Evolutionary conservation across 2,113 vertebrate species (phyloP), one percentile per base, ranked within the genome.

Genomic region (Pangasianodon gigas): DNA sequence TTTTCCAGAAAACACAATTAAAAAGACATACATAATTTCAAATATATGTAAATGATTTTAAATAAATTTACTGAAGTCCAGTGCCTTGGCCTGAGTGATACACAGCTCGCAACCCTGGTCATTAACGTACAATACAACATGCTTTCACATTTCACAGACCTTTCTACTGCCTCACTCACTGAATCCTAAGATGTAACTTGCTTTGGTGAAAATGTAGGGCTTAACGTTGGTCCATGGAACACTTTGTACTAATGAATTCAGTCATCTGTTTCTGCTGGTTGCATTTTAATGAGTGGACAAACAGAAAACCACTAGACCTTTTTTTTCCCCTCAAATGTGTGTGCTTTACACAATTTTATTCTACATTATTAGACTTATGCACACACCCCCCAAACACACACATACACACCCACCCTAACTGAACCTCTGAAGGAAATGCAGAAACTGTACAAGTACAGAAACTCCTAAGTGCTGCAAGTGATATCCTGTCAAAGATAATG

Each of bases 371-470:
- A 48, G 11, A 80, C 5, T n/a, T 69, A 1, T 2, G 24, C 26
- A n/a, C 62, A 67, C 21, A 10, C 32, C 19, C 0, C 46, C 9
- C 24, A 21, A 44, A 77, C 74, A 77, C 74, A 75, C 16, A 75
- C 4, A 62, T 24, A 60, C 21, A 62, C 62, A 6, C 24, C 18
- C 37, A 62, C 18, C 41, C 21, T 11, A 77, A 13, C 9, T 77
- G 24, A 77, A 46, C 41, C 41, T 77, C 41, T 77, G 41, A 46
- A 46, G 2, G 41, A 77, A 46, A 24, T 26, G 41, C 74, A 75
- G 37, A 75, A 74, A 41, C 37, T 74, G 69, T 74, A 74, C 71
- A 74, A 74, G 37, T 74, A 74, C 71, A 44, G 37, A 74, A 77
- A 77, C 74, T 77, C 46, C 8, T 37, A 48, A 81, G 16, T n/a